Percentiles rank a stretch among this genome's conserved stretches.
phyloP scores from a whole-genome alignment of 2,888 invertebrate genomes.

The Noctua janthe region DNA sequence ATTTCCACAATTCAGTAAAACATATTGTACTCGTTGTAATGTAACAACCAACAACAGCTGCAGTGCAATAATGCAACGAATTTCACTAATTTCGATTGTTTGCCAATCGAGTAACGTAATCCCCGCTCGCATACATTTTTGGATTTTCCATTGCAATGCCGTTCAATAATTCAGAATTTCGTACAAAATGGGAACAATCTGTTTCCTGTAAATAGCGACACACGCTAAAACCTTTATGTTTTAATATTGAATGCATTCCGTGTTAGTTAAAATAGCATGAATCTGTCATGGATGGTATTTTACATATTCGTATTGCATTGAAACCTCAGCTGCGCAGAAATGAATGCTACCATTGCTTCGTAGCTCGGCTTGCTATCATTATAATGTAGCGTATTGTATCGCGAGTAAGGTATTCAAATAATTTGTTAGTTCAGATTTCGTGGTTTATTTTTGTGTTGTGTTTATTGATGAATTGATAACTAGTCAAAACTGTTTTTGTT shows the following conservation, averaged over 20 bases:
- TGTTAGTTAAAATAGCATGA: not conserved
- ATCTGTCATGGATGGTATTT: conserved; percentile 8
- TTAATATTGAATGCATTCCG: conserved; percentile 13
- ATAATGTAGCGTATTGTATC: not conserved
- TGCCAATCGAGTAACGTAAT: conserved; percentile 24
- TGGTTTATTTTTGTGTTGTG: not conserved
- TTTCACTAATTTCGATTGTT: conserved; percentile 46
- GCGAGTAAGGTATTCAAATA: not conserved
- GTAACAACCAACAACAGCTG: not conserved
- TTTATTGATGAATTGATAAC: not conserved
- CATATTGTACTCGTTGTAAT: conserved; percentile 1
- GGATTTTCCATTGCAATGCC: conserved; percentile 12
- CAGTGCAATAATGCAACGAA: conserved; percentile 20
- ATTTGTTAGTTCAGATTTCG: not conserved
- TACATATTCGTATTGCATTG: conserved; percentile 7
- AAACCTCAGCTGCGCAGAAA: not conserved
- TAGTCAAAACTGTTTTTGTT: not conserved
- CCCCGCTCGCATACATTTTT: conserved; percentile 20
- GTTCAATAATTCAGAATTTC: conserved; percentile 41
- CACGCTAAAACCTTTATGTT: not conserved
- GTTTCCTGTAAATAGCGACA: conserved; percentile 6
- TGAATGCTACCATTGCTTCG: conserved; percentile 11
- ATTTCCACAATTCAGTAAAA: not conserved
- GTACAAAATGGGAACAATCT: conserved; percentile 17
- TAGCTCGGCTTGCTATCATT: conserved; percentile 6